Percentiles rank a stretch among this genome's conserved stretches.
Evolutionary conservation across 2,113 vertebrate species (phyloP).

Genomic region (Muntiacus muntjak): DNA sequence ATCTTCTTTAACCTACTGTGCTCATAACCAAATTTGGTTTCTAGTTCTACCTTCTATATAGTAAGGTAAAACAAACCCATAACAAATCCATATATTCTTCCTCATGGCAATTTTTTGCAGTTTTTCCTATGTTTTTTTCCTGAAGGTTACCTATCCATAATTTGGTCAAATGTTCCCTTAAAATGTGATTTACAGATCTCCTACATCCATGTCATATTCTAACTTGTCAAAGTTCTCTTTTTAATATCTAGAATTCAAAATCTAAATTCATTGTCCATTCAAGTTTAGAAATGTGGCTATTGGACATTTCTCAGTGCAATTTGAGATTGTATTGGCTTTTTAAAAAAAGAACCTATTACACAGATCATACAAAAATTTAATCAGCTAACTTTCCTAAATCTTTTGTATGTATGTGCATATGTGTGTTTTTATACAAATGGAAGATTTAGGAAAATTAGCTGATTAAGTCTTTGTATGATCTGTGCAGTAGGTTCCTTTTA

Average conservation of each 20-base stretch:
- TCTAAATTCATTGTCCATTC: neutral
- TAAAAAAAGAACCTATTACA: neutral
- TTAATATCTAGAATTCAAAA: neutral
- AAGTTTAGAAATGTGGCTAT: neutral
- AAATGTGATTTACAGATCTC: neutral
- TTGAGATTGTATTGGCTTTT: neutral
- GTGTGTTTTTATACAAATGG: neutral
- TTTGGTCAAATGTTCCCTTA: neutral
- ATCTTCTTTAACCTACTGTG: neutral
- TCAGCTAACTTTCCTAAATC: neutral
- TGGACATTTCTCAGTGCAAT: neutral
- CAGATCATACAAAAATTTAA: neutral
- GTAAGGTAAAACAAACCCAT: neutral
- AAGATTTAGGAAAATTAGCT: neutral
- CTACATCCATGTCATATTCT: neutral
- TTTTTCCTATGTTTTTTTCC: neutral
- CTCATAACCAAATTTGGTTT: neutral
- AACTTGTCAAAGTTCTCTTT: neutral
- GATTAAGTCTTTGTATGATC: neutral
- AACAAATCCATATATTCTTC: neutral
- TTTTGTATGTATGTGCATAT: neutral
- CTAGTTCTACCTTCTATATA: neutral
- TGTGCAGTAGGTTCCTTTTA: neutral
- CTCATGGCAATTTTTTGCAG: neutral
- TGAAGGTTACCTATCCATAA: neutral